Base-by-base conservation (phyloP, 2,888 invertebrate genomes). In the Drosophila gaucha region DNA sequence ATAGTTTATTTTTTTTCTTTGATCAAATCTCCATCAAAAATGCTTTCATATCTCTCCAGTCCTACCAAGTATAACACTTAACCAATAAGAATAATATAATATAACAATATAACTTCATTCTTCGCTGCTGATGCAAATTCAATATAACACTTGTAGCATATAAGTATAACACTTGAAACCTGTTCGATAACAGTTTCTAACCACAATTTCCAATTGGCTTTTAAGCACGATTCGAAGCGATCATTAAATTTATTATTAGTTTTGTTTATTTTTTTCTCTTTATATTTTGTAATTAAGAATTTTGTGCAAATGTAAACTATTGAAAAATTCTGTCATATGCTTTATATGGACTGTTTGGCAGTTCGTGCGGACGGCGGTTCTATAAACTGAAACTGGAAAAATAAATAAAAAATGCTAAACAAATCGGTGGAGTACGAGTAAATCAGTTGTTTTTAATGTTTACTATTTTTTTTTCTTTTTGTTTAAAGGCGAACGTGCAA, bases 401-500 rank as follows among this genome's bases (percentile, higher is more conserved):
- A 56, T 8, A 52, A 54, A 58, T 55, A 58, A 16, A 39, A 55
- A 58, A 55, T 47, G 44, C 28, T 46, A 31, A 33, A 22, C 39
- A 28, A 30, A 47, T 39, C 39, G 12, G 43, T 26, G 14, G 10
- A 47, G 49, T 39, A 47, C 44, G 51, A 58, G 52, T 54, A 57
- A 72, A 46, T 54, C 73, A 72, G 67, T 74, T 60, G 28, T 10
- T 24, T 24, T 65, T 43, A 26, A 28, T 49, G 33, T 26, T 46
- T 47, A 9, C 31, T 41, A n/a, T 22, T 44, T 43, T 2, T 55
- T 50, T n/a, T 31, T 64, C 2, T 12, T 20, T 50, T 41, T 31
- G 10, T 60, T 16, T 44, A 35, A 52, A 43, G 44, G 2, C 43
- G 75, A 72, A 80, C 86, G 84, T 86, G 86, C 86, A 80, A 80